Base-by-base conservation (phyloP, 1,140 invertebrate genomes). In the Macrotrachela quadricornifera region DNA sequence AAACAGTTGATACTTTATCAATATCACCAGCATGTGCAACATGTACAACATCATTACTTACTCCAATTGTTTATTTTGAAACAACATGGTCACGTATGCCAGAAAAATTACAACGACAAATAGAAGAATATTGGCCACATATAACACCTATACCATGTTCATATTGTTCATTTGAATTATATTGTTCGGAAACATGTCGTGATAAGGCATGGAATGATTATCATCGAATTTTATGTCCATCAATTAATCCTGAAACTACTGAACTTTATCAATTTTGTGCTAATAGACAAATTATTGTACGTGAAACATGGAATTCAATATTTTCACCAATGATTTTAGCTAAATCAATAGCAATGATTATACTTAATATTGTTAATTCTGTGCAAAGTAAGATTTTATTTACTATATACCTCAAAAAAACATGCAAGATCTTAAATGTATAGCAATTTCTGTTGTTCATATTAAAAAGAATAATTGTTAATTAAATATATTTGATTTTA, bases 201-300 rank as follows among this genome's bases (percentile, higher is more conserved):
- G 41, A 57, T 12, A 57, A 54, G 41, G 60, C 62, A 0, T 64
- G 61, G 61, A 58, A 62, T 11, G 42, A 49, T 0, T 62, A 64
- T 40, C 64, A 66, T 40, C 52, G 57, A 30, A 45, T 64, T 39
- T 57, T 66, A 16, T 66, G 64, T 52, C 64, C 64, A 14, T 46
- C 52, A 15, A 57, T 57, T 18, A 61, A 61, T 30, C 41, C 58
- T 10, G 60, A 56, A 6, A 41, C 9, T 57, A 57, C 38, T 6
- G 15, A 52, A 21, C 52, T 66, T 10, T 63, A 61, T 55, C 61
- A 62, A 12, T 36, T 66, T 12, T 54, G 56, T 17, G 59, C 63
- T 12, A 59, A 60, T 30, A 2, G 21, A 30, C 21, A 30, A 30
- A 30, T 30, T 30, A 30, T 30, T 30, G 21, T 30, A 30, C 21